Evolutionary conservation across 35 echinoderm and acorn worm species (phyloP).

Genomic region (Ptychodera flava): DNA sequence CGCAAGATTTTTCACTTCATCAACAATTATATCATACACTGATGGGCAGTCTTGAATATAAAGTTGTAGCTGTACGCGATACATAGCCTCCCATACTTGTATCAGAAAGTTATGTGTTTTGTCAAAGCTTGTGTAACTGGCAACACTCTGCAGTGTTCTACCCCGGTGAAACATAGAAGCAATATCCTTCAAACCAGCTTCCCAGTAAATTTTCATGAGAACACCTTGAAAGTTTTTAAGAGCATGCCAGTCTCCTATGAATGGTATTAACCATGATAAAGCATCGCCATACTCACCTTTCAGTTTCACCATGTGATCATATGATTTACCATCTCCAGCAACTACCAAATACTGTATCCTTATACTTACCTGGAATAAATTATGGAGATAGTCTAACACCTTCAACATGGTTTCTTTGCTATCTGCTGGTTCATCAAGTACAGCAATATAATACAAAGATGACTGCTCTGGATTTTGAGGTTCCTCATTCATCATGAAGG

Average conservation of each 20-base stretch:
- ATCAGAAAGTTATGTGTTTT: conserved; percentile 40
- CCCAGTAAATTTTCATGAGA: conserved; percentile 72
- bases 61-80: conserved; percentile 6
- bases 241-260: conserved; percentile 52
- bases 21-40: neutral
- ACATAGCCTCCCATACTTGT: conserved; percentile 38
- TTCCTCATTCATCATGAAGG: neutral
- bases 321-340: conserved; percentile 47
- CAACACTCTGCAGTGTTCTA: neutral
- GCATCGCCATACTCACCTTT: conserved; percentile 26
- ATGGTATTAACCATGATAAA: conserved; percentile 47
- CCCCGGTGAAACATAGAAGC: neutral
- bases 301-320: conserved; percentile 13
- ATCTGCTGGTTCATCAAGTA: conserved; percentile 36
- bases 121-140: conserved; percentile 11
- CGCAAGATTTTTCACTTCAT: neutral
- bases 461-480: conserved; percentile 18
- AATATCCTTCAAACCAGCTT: conserved; percentile 51
- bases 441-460: conserved; percentile 21
- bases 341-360: too few species aligned
- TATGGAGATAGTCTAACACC: conserved; percentile 14
- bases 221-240: conserved; percentile 60
- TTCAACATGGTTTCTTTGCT: too few species aligned
- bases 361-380: conserved; percentile 26
- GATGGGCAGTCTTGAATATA: neutral